phyloP scores from a whole-genome alignment of 1,140 invertebrate genomes.

The Lycorma delicatula region DNA sequence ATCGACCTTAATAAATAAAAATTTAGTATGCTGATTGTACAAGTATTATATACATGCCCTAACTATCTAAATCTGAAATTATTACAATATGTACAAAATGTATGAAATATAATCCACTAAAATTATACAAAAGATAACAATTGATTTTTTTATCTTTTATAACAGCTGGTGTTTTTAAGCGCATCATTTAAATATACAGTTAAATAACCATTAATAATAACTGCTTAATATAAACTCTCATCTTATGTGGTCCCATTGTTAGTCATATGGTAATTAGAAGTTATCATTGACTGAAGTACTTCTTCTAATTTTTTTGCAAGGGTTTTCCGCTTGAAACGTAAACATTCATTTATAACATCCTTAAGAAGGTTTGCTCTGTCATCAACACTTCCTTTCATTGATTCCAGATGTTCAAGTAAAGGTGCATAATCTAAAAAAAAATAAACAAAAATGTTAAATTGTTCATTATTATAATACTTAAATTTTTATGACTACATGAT shows the following conservation, averaged over 20 bases:
- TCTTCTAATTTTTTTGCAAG: constrained; percentile 43
- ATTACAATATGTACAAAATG: too few species aligned
- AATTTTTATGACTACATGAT: background rate
- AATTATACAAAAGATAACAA: too few species aligned
- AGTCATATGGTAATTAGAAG: background rate
- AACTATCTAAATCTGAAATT: too few species aligned
- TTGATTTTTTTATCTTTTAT: too few species aligned
- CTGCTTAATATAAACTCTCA: too few species aligned
- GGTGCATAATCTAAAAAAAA: constrained; percentile 59
- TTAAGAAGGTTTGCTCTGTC: constrained; percentile 58
- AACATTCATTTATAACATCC: constrained; percentile 66
- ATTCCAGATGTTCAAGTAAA: constrained; percentile 59
- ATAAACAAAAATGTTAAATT: constrained; percentile 23
- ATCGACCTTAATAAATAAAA: too few species aligned
- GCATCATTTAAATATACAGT: too few species aligned
- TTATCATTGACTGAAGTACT: constrained; percentile 13
- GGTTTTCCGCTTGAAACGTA: constrained; percentile 68
- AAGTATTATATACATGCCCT: too few species aligned
- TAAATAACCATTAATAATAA: too few species aligned
- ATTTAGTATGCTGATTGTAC: too few species aligned
- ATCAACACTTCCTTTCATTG: constrained; percentile 60
- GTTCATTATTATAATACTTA: background rate
- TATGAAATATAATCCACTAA: too few species aligned
- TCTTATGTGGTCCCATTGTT: constrained; percentile 2
- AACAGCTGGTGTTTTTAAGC: too few species aligned